Evolutionary conservation across 2,888 invertebrate genomes (phyloP).

Genomic region (Octodonta nipae): DNA sequence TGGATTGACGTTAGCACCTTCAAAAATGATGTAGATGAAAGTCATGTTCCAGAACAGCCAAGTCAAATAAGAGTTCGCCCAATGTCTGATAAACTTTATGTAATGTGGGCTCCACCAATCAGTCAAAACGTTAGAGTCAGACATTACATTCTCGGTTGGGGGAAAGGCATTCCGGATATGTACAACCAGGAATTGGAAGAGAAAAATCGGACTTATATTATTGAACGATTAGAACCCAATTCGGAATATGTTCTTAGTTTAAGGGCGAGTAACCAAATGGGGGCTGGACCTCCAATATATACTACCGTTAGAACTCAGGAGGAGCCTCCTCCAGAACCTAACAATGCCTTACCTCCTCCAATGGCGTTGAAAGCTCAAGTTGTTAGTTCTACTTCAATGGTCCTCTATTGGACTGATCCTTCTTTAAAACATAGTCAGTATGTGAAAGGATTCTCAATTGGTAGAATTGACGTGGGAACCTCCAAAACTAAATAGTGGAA

Average conservation of each 20-base stretch:
- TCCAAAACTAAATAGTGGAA: conserved; percentile 75
- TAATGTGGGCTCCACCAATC: conserved; percentile 76
- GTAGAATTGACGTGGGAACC: conserved; percentile 79
- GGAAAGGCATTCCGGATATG: conserved; percentile 86
- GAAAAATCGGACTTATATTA: conserved; percentile 64
- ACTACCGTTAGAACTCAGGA: conserved; percentile 73
- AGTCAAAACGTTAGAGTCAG: conserved; percentile 72
- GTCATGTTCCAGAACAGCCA: conserved; percentile 72
- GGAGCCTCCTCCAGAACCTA: conserved; percentile 45
- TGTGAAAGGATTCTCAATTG: conserved; percentile 56
- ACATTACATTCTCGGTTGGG: conserved; percentile 90
- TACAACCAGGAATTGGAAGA: conserved; percentile 68
- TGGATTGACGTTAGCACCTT: conserved; percentile 78
- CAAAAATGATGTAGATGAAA: conserved; percentile 74
- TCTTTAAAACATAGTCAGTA: conserved; percentile 66
- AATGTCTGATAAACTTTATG: conserved; percentile 70
- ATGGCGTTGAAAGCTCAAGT: conserved; percentile 81
- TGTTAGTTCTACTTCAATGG: conserved; percentile 76
- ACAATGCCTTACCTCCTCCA: conserved; percentile 63
- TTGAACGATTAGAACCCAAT: conserved; percentile 71
- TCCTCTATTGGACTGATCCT: conserved; percentile 91
- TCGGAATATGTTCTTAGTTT: conserved; percentile 91
- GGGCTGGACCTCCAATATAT: conserved; percentile 83
- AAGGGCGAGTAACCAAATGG: conserved; percentile 79
- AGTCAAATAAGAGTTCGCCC: conserved; percentile 67